Conservation (phyloP, 2,888 invertebrate genomes). For the Heteropelma amictum region DNA sequence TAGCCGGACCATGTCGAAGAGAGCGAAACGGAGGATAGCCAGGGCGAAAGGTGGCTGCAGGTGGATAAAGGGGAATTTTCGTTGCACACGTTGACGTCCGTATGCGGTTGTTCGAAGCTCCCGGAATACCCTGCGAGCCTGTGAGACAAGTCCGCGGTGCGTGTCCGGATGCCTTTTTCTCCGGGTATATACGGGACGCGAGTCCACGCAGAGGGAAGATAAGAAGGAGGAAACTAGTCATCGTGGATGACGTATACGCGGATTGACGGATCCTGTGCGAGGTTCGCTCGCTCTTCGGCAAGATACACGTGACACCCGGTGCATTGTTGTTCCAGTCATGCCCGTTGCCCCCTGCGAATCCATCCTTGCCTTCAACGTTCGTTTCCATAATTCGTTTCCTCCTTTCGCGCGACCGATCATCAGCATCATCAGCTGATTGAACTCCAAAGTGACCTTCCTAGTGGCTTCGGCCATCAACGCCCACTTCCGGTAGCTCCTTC, state of each 20-base stretch:
- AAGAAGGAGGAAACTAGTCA: constrained; percentile 70
- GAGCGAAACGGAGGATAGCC: constrained; percentile 25
- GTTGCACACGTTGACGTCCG: constrained; percentile 57
- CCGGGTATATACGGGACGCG: constrained; percentile 12
- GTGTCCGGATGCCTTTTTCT: constrained; percentile 70
- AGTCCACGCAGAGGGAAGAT: constrained; percentile 25
- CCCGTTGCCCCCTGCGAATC: constrained; percentile 71
- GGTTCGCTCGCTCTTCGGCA: constrained; percentile 18
- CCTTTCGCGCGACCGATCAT: neutral
- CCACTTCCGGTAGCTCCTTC: constrained; percentile 46
- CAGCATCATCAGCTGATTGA: too few relatives aligned
- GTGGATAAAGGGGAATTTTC: constrained; percentile 61
- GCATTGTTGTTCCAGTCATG: constrained; percentile 75
- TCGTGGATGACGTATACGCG: constrained; percentile 73
- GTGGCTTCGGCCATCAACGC: constrained; percentile 48
- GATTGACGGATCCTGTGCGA: constrained; percentile 76
- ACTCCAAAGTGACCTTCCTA: too few relatives aligned
- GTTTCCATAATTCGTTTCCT: constrained; percentile 37
- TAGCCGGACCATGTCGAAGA: constrained; percentile 58
- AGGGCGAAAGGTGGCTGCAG: constrained; percentile 51
- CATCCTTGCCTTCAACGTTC: constrained; percentile 56
- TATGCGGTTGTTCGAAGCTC: constrained; percentile 25
- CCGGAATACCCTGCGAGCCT: constrained; percentile 58
- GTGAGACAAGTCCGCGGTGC: constrained; percentile 74
- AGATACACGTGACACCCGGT: constrained; percentile 29